Base-by-base conservation (phyloP, 2,113 vertebrate genomes). In the Dermatemys mawii region DNA sequence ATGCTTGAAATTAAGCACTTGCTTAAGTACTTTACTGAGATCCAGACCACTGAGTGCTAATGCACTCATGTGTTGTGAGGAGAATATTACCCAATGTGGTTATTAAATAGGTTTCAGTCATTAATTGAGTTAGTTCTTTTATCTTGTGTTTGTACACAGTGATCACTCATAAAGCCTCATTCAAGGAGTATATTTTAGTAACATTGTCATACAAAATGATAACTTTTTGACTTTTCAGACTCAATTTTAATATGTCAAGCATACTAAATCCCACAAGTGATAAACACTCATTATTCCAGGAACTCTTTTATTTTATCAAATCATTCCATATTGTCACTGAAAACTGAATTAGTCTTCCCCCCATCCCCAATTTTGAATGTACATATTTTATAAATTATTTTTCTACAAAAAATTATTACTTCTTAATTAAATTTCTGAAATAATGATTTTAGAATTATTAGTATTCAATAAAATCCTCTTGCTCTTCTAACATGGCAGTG, bases 341-440 rank as follows among this genome's bases (percentile, higher is more conserved):
- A 84, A 92, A 87, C 60, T 9, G 54, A 32, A 78, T 27, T 16
- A 27, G 21, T 88, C 94, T 89, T 27, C 26, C 63, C 73, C 26
- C 83, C 35, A 49, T n/a, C n/a, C n/a, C n/a, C 3, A 2, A 6
- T 89, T 84, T 26, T 96, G 73, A 73, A 89, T 1, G 0, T 50
- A 82, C n/a, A 95, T 90, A 44, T 85, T 96, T 85, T 83, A 76
- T 50, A 51, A 87, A 21, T n/a, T 38, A 22, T 90, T 63, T 93
- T 41, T 84, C 24, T 75, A 29, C n/a, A 60, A 60, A 60, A 5
- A 32, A 60, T 60, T 57, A 5, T 57, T 57, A 29, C 29, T 57
- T 57, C 55, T 57, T 57, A 57, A 57, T 57, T 6, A 57, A 13
- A 29, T 12, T 13, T 57, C 55, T 57, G 55, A 57, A 57, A 57